A percentile compares a stretch with the other conserved stretches of the same genome.
phyloP scores from a whole-genome alignment of 2,797 vertebrate species.

The Peromyscus melanophrys region DNA sequence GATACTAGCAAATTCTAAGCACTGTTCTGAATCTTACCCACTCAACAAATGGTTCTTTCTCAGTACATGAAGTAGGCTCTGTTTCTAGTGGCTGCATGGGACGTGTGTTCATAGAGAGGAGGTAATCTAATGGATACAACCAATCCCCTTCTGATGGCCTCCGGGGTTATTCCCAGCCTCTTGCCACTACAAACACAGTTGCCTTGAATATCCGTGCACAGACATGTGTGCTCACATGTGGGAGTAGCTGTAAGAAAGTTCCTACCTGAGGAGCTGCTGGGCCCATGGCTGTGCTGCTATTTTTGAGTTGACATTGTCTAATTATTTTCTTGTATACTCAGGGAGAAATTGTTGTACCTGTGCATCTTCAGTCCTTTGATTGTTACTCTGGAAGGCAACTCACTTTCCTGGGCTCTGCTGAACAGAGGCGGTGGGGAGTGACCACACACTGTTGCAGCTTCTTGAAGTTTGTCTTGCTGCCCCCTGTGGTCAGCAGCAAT shows the following conservation, averaged over 20 bases:
- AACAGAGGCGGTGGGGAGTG: background rate
- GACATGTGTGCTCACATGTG: background rate
- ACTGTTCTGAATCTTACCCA: background rate
- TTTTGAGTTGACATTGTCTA: background rate
- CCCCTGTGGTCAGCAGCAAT: background rate
- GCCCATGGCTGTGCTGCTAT: background rate
- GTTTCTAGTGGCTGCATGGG: background rate
- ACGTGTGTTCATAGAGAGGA: background rate
- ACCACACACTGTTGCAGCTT: background rate
- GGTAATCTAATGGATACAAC: background rate
- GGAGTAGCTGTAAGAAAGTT: background rate
- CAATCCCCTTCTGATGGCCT: background rate
- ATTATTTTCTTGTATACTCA: background rate
- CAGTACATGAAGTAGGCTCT: background rate
- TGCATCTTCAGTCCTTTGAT: background rate
- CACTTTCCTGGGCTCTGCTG: background rate
- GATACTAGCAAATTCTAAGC: accelerated
- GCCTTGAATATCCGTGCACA: background rate
- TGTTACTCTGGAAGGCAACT: background rate
- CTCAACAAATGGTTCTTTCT: background rate
- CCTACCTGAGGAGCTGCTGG: background rate
- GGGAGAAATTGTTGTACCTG: background rate
- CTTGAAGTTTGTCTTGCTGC: constrained; percentile 20
- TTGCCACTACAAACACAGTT: background rate
- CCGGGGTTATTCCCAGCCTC: background rate